Evolutionary conservation across 2,113 vertebrate genomes (phyloP), one percentile per base, ranked within the genome.

Genomic region (Prochilodus magdalenae): DNA sequence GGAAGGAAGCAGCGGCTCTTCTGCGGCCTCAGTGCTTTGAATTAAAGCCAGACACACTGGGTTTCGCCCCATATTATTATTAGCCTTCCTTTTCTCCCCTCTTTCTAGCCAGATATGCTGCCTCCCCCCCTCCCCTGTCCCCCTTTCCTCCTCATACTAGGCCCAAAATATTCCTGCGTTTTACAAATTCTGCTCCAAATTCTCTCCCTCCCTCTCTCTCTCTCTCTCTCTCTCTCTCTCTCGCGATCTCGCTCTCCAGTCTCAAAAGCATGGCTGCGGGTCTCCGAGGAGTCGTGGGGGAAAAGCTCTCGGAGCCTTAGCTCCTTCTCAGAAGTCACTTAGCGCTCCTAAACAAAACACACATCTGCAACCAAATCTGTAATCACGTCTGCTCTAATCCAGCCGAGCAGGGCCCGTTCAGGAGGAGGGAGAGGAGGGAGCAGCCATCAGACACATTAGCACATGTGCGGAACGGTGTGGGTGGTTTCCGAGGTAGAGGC

Each of bases 11-110:
- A 2, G 33, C 27, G 80, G 80, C 79, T 79, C 81, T 36, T 66
- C 69, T 44, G 53, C 62, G 20, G 72, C 20, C 76, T 77, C 69
- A 76, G 67, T 86, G 81, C 81, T 86, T 86, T 87, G 83, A 85
- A 83, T 89, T 86, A 85, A 82, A 86, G 83, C 85, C 86, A 86
- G 73, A 86, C 85, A 82, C 78, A 77, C 79, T 82, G 44, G 73
- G 77, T 65, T 87, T 76, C 30, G 73, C 82, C 76, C 75, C 20
- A 26, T 73, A 36, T 59, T 55, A 71, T 85, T 55, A 55, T 55
- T 55, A 55, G 5, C 5, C 5, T 20, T 22, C 14, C 14, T 22
- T 51, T 55, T 55, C 6, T 55, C 5, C 78, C 69, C 80, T 80
- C 70, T 79, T 80, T 75, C 20, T 73, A 11, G 20, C 73, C 67